Evolutionary conservation across 1,140 invertebrate genomes (phyloP).

Genomic region (Steinernema feltiae): DNA sequence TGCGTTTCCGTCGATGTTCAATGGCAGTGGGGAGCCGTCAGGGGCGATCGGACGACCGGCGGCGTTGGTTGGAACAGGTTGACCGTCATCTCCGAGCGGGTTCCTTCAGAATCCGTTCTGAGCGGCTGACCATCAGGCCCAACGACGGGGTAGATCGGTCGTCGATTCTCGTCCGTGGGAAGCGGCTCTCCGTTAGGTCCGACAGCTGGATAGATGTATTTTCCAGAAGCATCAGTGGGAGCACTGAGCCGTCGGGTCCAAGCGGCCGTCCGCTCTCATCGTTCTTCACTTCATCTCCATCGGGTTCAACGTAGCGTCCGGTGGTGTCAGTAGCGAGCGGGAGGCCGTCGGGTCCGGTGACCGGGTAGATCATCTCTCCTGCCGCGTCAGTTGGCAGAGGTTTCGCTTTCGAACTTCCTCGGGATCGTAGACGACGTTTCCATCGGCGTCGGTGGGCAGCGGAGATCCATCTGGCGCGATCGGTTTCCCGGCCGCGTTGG

Average conservation of each 20-base stretch:
- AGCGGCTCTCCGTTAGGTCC: conserved; percentile 12
- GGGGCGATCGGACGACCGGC: conserved; percentile 18
- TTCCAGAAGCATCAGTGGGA: conserved; percentile 17
- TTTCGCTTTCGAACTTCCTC: not conserved
- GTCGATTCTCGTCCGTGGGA: not conserved
- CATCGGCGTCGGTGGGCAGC: conserved; percentile 13
- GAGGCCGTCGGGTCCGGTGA: conserved; percentile 19
- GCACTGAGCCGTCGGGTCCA: conserved; percentile 13
- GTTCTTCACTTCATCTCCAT: conserved; percentile 16
- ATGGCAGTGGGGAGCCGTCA: conserved; percentile 22
- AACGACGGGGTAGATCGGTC: conserved; percentile 23
- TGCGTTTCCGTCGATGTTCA: not conserved
- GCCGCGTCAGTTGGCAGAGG: conserved; percentile 18
- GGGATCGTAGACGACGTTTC: conserved; percentile 1
- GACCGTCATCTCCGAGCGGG: conserved; percentile 23
- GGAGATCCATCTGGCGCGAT: not conserved
- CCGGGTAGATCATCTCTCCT: conserved; percentile 18
- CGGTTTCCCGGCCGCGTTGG: conserved; percentile 10
- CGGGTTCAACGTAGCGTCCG: not conserved
- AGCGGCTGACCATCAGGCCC: conserved; percentile 23
- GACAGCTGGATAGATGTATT: conserved; percentile 8
- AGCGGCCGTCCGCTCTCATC: conserved; percentile 23
- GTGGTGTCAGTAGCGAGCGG: conserved; percentile 24
- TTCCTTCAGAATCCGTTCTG: conserved; percentile 18
- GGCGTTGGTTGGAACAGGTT: conserved; percentile 23